A percentile compares a stretch with the other conserved stretches of the same genome.
Conservation (phyloP, 2,113 vertebrate species). For the Picathartes gymnocephalus region DNA sequence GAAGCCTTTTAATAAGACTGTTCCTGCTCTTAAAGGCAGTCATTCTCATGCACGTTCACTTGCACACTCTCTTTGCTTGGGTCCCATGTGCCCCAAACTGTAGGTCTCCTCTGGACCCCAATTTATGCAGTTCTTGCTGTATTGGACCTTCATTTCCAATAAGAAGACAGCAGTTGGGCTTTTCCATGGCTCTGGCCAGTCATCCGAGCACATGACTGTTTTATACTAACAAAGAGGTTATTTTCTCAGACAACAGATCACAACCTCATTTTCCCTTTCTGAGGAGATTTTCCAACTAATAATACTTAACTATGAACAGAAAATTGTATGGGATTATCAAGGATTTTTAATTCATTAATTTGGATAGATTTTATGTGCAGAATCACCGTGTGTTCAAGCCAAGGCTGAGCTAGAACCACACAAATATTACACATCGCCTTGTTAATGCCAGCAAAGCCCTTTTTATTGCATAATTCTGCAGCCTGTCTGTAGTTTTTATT, state of each 20-base stretch:
- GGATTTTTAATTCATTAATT: constrained; percentile 73
- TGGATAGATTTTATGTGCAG: constrained; percentile 67
- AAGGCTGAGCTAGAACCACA: constrained; percentile 60
- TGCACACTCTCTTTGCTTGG: neutral
- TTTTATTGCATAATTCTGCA: constrained; percentile 68
- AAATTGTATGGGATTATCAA: constrained; percentile 62
- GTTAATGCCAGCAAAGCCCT: constrained; percentile 60
- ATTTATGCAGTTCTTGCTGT: too few relatives aligned
- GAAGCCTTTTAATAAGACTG: neutral
- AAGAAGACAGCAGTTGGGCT: neutral
- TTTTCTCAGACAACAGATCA: constrained; percentile 33
- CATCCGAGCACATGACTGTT: neutral
- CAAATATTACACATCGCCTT: constrained; percentile 65
- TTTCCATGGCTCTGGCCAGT: neutral
- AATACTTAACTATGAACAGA: constrained; percentile 38
- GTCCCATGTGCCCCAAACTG: accelerated
- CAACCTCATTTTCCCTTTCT: constrained; percentile 15
- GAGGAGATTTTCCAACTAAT: constrained; percentile 22
- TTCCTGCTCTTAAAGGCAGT: neutral
- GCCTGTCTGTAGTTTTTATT: constrained; percentile 67
- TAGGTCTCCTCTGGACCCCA: neutral
- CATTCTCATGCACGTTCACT: neutral
- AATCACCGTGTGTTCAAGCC: constrained; percentile 56
- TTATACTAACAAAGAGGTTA: neutral
- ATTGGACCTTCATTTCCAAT: neutral